These are phyloP conservation scores for Tarsius wallacei DNA, from an alignment of 2,797 vertebrate genomes.

Conservation along the genomic window DNA sequence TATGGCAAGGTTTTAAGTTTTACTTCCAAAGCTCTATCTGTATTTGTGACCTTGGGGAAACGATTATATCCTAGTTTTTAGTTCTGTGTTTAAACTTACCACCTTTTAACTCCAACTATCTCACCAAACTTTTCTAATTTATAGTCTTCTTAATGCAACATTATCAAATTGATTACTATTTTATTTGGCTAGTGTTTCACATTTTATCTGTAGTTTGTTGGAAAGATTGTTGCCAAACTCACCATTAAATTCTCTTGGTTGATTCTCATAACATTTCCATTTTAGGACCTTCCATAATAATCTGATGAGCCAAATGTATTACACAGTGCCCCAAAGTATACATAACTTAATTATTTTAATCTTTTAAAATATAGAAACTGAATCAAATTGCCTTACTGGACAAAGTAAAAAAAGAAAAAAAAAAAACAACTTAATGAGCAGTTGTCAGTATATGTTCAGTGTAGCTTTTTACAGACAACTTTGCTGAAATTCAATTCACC, in stretches of 20 bases:
- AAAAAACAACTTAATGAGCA: background rate
- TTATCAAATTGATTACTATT: constrained; percentile 59
- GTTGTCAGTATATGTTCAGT: background rate
- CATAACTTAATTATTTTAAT: constrained; percentile 65
- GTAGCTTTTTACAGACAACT: background rate
- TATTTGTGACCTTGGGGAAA: constrained; percentile 59
- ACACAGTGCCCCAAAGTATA: background rate
- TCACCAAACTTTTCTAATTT: constrained; percentile 71
- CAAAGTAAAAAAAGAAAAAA: constrained; percentile 55
- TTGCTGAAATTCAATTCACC: background rate
- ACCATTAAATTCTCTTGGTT: constrained; percentile 64
- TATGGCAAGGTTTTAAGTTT: constrained; percentile 54
- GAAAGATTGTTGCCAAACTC: constrained; percentile 61
- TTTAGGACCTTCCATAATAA: constrained; percentile 74
- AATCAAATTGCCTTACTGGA: constrained; percentile 40
- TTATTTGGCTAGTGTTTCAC: constrained; percentile 57
- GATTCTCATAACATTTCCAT: constrained; percentile 68
- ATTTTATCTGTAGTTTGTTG: constrained; percentile 62
- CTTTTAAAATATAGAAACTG: constrained; percentile 45
- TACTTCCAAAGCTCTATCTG: constrained; percentile 44
- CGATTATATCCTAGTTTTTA: constrained; percentile 44
- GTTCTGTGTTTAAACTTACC: constrained; percentile 62
- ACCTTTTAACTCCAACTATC: constrained; percentile 21
- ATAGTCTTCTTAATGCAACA: constrained; percentile 63
- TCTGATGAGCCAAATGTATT: constrained; percentile 62